A percentile compares a stretch with the other conserved stretches of the same genome.
Conservation (phyloP, 2,888 invertebrate species). For the Megalurothrips usitatus region DNA sequence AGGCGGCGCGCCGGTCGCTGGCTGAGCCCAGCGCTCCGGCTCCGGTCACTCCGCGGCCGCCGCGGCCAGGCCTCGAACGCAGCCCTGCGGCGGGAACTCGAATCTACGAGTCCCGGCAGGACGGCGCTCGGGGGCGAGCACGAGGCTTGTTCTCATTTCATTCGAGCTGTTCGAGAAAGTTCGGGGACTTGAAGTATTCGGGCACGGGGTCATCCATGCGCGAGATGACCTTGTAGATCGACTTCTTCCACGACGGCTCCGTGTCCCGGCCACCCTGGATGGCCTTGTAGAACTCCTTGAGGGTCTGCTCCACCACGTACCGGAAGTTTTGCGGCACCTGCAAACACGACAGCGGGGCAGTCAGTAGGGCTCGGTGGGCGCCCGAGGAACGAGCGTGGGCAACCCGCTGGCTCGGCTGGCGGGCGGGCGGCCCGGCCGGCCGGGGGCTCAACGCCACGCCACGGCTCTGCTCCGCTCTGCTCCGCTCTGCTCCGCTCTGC, state of each 20-base stretch:
- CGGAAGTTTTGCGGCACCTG: slow-evolving; percentile 98
- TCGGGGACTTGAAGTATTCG: slow-evolving; percentile 99
- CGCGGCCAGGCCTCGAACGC: slow-evolving; percentile 2
- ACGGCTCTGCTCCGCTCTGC: no score
- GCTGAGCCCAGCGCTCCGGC: not conserved
- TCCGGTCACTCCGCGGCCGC: not conserved
- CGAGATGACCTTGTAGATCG: slow-evolving; percentile 99
- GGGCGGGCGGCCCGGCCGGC: not conserved
- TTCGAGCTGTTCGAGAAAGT: slow-evolving; percentile 98
- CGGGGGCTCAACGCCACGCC: no score
- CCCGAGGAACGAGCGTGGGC: not conserved
- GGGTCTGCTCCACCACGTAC: slow-evolving; percentile 93
- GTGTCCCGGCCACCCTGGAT: slow-evolving; percentile 94
- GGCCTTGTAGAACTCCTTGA: slow-evolving; percentile 98
- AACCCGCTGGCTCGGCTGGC: not conserved
- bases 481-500: no score
- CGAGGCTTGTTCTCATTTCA: slow-evolving; percentile 48
- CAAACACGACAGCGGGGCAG: slow-evolving; percentile 37
- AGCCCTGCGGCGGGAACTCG: not conserved
- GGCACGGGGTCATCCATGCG: slow-evolving; percentile 98
- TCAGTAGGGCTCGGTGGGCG: slow-evolving; percentile 27
- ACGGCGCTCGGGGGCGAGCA: slow-evolving; percentile 20
- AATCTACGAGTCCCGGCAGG: slow-evolving; percentile 5
- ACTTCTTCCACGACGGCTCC: slow-evolving; percentile 99
- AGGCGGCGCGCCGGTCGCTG: not conserved